A percentile compares a stretch with the other conserved stretches of the same genome.
These are phyloP conservation scores for Bubo blakistoni DNA, from an alignment of 2,113 vertebrate species.

Conservation along the genomic window DNA sequence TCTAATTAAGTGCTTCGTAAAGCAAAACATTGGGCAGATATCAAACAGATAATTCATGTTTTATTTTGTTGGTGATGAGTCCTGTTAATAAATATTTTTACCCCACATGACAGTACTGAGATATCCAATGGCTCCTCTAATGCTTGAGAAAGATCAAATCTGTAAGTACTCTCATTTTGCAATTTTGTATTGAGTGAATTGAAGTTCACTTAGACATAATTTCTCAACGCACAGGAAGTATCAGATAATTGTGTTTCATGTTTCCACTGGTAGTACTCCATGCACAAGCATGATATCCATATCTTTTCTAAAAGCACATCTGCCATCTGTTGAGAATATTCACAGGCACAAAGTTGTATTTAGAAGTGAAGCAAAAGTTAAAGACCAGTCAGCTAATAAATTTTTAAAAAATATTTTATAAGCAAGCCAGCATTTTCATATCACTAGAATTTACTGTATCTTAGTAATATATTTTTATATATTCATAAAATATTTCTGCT, in stretches of 20 bases:
- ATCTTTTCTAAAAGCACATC: neutral
- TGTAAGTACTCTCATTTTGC: neutral
- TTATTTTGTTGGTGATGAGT: neutral
- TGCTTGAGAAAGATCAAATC: neutral
- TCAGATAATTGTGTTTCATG: neutral
- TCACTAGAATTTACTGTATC: neutral
- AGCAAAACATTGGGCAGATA: neutral
- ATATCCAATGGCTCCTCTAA: neutral
- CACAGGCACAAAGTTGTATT: neutral
- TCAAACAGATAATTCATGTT: neutral
- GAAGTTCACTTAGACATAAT: neutral
- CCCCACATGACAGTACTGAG: neutral
- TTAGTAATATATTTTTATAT: neutral
- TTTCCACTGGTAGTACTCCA: neutral
- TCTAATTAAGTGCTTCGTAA: constrained; percentile 2
- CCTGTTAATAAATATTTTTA: neutral
- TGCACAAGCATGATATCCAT: neutral
- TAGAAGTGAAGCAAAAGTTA: neutral
- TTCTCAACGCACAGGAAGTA: neutral
- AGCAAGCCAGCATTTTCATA: neutral
- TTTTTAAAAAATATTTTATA: too few species aligned
- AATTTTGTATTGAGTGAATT: neutral
- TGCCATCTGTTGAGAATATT: neutral
- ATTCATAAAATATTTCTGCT: neutral
- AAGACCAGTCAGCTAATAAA: neutral